Evolutionary conservation across 2,113 vertebrate species (phyloP).

Genomic region (Lepidothrix coronata): DNA sequence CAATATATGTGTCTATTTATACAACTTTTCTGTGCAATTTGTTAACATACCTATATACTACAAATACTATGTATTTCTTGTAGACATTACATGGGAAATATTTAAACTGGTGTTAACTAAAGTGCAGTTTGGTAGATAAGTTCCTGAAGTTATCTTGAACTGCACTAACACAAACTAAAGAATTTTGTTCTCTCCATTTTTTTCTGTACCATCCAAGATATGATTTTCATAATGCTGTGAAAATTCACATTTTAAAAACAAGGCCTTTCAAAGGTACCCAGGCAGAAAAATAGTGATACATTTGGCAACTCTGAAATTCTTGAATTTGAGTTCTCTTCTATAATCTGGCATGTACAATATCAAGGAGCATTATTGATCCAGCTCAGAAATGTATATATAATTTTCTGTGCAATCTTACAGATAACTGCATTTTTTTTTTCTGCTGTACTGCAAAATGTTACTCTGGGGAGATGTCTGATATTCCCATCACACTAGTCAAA

Average conservation of each 20-base stretch:
- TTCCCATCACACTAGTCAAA: conserved; percentile 17
- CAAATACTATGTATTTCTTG: not conserved
- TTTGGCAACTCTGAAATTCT: not conserved
- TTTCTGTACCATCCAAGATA: not conserved
- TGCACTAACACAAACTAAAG: not conserved
- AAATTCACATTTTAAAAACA: not conserved
- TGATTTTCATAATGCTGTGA: not conserved
- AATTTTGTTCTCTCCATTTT: not conserved
- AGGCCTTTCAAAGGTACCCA: not conserved
- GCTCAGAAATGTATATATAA: conserved; percentile 21
- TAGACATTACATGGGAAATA: not conserved
- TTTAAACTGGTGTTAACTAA: not conserved
- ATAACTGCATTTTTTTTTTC: not conserved
- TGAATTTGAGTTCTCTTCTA: not conserved
- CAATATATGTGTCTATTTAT: not conserved
- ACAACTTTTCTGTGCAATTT: not conserved
- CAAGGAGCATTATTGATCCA: not conserved
- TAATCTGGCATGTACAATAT: not conserved
- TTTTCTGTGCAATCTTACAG: not conserved
- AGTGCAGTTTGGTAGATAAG: not conserved
- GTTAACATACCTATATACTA: not conserved
- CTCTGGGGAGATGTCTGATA: conserved; percentile 46
- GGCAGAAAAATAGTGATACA: not conserved
- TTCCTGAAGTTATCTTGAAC: not conserved
- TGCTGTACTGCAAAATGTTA: not conserved